These are phyloP conservation scores for Idaea straminata DNA, from an alignment of 2,888 invertebrate species.

Conservation along the genomic window DNA sequence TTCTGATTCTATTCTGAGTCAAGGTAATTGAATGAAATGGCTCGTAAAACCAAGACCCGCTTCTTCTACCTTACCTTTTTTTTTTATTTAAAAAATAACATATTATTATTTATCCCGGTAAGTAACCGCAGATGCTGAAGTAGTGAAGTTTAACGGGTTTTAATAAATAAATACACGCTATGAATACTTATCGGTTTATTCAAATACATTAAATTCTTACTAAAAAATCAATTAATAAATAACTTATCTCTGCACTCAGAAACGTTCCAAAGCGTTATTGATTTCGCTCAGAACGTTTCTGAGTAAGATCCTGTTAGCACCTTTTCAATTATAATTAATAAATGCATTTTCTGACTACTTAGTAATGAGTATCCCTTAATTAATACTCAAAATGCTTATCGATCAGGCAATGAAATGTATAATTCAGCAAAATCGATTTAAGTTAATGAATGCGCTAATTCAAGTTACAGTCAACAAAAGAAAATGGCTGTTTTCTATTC, in stretches of 20 bases:
- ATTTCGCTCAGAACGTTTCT: background rate
- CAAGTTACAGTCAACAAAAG: background rate
- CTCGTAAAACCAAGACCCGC: too few species aligned
- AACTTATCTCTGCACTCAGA: background rate
- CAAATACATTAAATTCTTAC: background rate
- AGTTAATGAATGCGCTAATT: background rate
- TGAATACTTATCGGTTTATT: background rate
- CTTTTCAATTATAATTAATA: conserved; percentile 57
- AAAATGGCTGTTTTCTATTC: too few species aligned
- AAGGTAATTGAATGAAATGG: too few species aligned
- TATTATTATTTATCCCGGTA: too few species aligned
- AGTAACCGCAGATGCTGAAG: too few species aligned
- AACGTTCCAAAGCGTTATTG: background rate
- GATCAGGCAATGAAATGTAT: conserved; percentile 7
- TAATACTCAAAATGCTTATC: conserved; percentile 17
- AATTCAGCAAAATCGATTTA: background rate
- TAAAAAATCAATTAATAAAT: background rate
- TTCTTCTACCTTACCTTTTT: too few species aligned
- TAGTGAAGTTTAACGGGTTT: background rate
- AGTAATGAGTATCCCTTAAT: conserved; percentile 64
- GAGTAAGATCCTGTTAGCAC: conserved; percentile 45
- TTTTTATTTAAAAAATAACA: too few species aligned
- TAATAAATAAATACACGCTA: background rate
- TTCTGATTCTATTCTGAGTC: too few species aligned
- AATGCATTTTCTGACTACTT: conserved; percentile 71